These are phyloP conservation scores for Yponomeuta sedellus DNA, from an alignment of 2,888 invertebrate species.

Conservation along the genomic window DNA sequence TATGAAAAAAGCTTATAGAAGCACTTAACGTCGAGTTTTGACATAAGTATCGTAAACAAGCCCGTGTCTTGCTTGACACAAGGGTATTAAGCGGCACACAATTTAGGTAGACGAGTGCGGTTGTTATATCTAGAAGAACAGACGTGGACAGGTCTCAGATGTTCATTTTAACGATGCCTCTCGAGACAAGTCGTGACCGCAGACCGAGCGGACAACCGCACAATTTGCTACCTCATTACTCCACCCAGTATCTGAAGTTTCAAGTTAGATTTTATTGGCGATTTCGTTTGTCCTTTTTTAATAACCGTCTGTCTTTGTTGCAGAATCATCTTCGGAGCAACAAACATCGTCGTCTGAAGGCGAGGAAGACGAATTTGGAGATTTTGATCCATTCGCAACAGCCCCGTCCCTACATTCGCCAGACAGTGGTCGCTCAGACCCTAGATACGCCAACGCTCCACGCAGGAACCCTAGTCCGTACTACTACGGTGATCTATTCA, in stretches of 20 bases:
- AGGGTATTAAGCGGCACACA: neutral
- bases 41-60: no score
- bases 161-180: slow-evolving; percentile 50
- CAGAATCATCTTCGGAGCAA: slow-evolving; percentile 65
- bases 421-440: slow-evolving; percentile 79
- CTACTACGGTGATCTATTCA: slow-evolving; percentile 87
- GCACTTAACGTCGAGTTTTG: neutral
- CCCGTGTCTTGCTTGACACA: no score
- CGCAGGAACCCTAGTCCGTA: slow-evolving; percentile 87
- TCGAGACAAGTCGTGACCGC: slow-evolving; percentile 42
- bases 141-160: slow-evolving; percentile 38
- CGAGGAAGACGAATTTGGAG: slow-evolving; percentile 77
- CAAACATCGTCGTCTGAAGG: slow-evolving; percentile 74
- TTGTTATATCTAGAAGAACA: neutral
- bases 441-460: slow-evolving; percentile 73
- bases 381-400: slow-evolving; percentile 66
- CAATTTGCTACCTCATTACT: slow-evolving; percentile 43
- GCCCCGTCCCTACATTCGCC: slow-evolving; percentile 81
- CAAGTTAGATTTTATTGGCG: neutral
- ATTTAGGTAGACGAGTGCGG: neutral
- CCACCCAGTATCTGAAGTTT: slow-evolving; percentile 30
- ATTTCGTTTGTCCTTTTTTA: neutral
- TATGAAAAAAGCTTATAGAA: neutral
- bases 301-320: slow-evolving; percentile 33
- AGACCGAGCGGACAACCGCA: slow-evolving; percentile 34